Base-by-base conservation (phyloP, 2,888 invertebrate species). In the Stomorhina lunata region DNA sequence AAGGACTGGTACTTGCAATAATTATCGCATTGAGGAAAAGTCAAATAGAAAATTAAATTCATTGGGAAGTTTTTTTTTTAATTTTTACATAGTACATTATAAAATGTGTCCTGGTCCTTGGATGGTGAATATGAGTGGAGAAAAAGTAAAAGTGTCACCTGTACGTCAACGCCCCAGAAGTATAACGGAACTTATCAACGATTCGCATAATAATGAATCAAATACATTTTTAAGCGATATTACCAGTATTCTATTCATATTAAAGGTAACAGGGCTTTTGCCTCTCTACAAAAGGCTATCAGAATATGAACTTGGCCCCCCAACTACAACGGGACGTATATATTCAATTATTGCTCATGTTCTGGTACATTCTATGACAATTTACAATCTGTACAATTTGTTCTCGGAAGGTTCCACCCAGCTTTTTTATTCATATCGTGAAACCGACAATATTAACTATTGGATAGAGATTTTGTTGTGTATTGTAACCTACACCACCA, bases 401-500 rank as follows among this genome's bases (percentile, higher is more conserved):
- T 84, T 88, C 34, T 85, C 86, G 9, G 85, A 86, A 2, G 86
- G 84, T 22, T 85, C 86, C 10, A 81, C 83, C 0, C 86, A 88
- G 57, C 48, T 87, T 0, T 88, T 88, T 25, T 85, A 85, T 63
- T 87, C 87, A 0, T 84, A 86, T 20, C 81, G 88, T 3, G 89
- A 89, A 32, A 88, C 89, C 5, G 90, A 90, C 32, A 89, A 88
- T 75, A 86, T 90, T 2, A 90, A 89, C 82, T 87, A 89, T 76
- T 89, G 89, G 87, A 88, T 89, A 43, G 90, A 91, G 29, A 83
- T 89, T 6, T 37, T 90, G 10, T 86, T 90, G 12, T 88, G 88
- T 66, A 87, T 89, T 12, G 69, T 87, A 3, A 88, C 89, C 32
- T 89, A 89, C 57, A 86, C 88, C 0, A 84, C 82, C 25, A 88